A percentile compares a stretch with the other conserved stretches of the same genome.
phyloP scores from a whole-genome alignment of 2,113 vertebrate genomes.

The Clinocottus analis region DNA sequence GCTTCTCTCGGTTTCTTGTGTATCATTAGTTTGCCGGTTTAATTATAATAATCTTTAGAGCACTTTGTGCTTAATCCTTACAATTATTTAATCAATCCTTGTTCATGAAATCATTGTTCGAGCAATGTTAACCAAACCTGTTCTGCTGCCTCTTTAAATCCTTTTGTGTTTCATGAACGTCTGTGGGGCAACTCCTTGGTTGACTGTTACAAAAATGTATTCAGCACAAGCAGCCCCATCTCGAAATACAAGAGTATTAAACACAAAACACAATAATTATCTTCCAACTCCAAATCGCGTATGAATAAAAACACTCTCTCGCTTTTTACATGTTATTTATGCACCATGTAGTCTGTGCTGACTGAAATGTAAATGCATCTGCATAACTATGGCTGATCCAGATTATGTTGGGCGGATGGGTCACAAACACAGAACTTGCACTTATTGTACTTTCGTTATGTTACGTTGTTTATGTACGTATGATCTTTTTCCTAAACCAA shows the following conservation, averaged over 20 bases:
- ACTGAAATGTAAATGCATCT: too few relatives aligned
- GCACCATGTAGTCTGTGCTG: neutral
- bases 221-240: neutral
- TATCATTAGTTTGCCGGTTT: neutral
- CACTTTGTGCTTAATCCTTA: neutral
- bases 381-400: neutral
- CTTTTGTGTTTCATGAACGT: neutral
- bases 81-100: neutral
- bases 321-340: neutral
- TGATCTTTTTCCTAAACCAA: neutral
- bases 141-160: neutral
- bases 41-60: neutral
- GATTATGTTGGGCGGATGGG: too few relatives aligned
- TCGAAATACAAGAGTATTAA: conserved; percentile 3
- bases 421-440: too few relatives aligned
- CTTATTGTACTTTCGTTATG: too few relatives aligned
- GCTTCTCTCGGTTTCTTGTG: neutral
- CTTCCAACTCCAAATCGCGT: neutral
- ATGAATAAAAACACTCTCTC: neutral
- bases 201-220: neutral
- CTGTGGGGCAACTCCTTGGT: neutral
- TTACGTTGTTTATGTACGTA: too few relatives aligned
- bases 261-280: neutral
- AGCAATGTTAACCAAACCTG: neutral
- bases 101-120: neutral